phyloP scores from a whole-genome alignment of 2,797 vertebrate species.

The Mormyrops attenuatus region DNA sequence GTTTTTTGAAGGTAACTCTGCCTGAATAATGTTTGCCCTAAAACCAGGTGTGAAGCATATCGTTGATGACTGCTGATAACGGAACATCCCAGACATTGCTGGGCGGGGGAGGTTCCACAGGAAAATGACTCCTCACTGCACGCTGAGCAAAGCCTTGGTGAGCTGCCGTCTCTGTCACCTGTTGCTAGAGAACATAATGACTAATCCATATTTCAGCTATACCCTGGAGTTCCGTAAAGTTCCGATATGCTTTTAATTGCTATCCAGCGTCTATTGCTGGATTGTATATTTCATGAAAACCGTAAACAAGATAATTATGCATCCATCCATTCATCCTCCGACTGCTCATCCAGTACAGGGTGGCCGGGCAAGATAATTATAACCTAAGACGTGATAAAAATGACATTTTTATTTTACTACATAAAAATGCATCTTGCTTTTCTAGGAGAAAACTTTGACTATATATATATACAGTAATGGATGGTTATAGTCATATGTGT shows the following conservation, averaged over 20 bases:
- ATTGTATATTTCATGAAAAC: background rate
- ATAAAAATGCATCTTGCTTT: background rate
- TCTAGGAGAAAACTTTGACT: background rate
- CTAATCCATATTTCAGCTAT: background rate
- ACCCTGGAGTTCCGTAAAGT: background rate
- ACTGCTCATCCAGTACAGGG: background rate
- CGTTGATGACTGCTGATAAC: background rate
- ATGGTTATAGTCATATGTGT: background rate
- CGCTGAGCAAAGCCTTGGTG: background rate
- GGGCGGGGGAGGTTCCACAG: background rate
- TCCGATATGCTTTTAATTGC: background rate
- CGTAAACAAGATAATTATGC: background rate
- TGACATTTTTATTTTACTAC: background rate
- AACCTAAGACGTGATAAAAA: background rate
- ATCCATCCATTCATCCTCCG: background rate
- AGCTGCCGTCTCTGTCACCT: background rate
- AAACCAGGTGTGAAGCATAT: background rate
- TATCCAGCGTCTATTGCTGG: background rate
- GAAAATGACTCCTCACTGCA: background rate
- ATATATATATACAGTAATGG: background rate
- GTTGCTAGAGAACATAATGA: background rate
- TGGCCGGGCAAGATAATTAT: background rate
- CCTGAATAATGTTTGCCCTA: background rate
- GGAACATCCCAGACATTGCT: background rate
- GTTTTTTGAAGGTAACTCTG: background rate